Base-by-base conservation (phyloP, 2,113 vertebrate species). In the Corythoichthys intestinalis region DNA sequence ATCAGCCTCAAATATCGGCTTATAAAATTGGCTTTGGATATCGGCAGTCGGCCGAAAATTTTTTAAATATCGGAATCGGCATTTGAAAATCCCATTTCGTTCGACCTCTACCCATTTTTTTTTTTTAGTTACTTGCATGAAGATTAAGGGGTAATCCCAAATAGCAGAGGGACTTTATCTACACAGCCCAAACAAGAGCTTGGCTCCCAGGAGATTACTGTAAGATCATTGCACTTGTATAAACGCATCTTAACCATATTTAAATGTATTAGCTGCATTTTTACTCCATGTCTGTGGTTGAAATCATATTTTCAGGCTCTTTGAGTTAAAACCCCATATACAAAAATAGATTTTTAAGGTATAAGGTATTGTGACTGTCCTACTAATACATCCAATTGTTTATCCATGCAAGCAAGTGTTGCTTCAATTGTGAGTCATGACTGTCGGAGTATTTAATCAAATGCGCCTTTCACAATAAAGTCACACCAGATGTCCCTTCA, bases 161-260 rank as follows among this genome's bases (percentile, higher is more conserved):
- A 62, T 58, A 37, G 56, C 56, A 58, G 56, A 57, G 56, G 34
- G 56, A 37, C 34, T 58, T 58, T 57, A 35, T 35, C 56, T 6
- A 28, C 11, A 41, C 61, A 63, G 61, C 61, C 61, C 61, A 63
- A 63, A 47, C 61, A 47, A 63, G 44, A 47, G 61, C 44, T 63
- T 47, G 61, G 12, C 34, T 58, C 56, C 56, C 61, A 47, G 11
- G 41, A 47, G 61, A 63, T 63, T 47, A 63, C n/a, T 6, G 44
- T 47, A 44, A 62, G 14, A 62, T 62, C 39, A 62, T 60, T 60
- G 58, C 58, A 46, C 39, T 46, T 60, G 37, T 60, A 60, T 41
- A 46, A 62, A 46, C 10, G 9, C 60, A 46, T 62, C 60, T 28
- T 47, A 28, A 47, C 41, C 9, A 3, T 11, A 47, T 47, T 47